Conservation (phyloP, 92 coral and sea anemone genomes). For the Umimayanthus kanabou region DNA sequence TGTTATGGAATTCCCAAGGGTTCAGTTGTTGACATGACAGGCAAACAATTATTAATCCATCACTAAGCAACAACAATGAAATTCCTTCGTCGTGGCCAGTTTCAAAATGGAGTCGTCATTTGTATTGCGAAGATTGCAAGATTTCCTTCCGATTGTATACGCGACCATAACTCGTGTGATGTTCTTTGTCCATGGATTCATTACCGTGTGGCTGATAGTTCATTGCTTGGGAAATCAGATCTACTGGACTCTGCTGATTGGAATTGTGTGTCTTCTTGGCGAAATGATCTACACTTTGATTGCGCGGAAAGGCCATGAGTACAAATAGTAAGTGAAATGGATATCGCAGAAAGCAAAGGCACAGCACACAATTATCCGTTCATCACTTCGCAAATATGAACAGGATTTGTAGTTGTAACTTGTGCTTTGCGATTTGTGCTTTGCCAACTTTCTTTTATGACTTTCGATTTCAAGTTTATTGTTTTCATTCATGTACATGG, state of each 20-base stretch:
- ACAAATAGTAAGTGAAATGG: slow-evolving; percentile 80
- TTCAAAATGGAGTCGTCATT: slow-evolving; percentile 25
- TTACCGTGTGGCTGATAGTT: slow-evolving; percentile 84
- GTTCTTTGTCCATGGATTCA: slow-evolving; percentile 88
- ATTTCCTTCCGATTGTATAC: slow-evolving; percentile 80
- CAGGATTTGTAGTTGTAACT: neutral
- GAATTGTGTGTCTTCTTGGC: slow-evolving; percentile 71
- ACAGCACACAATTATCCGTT: neutral
- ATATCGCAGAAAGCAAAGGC: neutral
- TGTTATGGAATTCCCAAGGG: too few species aligned
- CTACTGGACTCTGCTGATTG: slow-evolving; percentile 79
- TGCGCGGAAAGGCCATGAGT: slow-evolving; percentile 93
- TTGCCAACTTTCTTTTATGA: neutral
- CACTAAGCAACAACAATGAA: slow-evolving; percentile 38
- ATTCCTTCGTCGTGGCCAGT: neutral
- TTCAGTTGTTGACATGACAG: too few species aligned
- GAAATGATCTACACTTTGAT: slow-evolving; percentile 89
- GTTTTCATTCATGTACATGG: neutral
- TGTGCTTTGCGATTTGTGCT: neutral
- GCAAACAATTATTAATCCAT: neutral
- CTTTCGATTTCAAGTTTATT: neutral
- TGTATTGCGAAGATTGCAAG: slow-evolving; percentile 45
- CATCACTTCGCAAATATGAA: neutral
- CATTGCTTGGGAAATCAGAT: slow-evolving; percentile 58
- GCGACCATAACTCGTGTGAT: slow-evolving; percentile 87